Evolutionary conservation across 2,113 vertebrate species (phyloP), one percentile per base, ranked within the genome.

Genomic region (Neolamprologus kungweensis): DNA sequence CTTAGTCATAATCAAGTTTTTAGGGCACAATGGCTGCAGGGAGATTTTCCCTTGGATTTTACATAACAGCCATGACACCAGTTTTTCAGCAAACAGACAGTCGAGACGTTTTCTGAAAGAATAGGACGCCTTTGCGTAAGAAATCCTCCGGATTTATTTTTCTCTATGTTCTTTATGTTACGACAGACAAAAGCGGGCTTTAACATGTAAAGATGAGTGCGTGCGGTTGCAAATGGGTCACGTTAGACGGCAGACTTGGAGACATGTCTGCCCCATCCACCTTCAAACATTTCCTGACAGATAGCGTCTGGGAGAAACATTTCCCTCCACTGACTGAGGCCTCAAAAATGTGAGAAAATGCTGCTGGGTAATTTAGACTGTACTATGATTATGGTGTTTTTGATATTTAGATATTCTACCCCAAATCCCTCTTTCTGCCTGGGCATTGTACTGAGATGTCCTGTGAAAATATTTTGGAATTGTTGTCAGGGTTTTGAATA

Each of bases 291-390:
- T 40, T 91, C 81, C 91, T 91, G 93, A 92, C 94, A 94, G 89
- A 91, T 92, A 87, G 81, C 11, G 90, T 88, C 91, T 85, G 89
- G 83, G 87, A 94, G 89, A 94, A 94, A 83, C 86, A 87, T 94
- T 94, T 89, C 85, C 92, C 87, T 82, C 57, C 40, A n/a, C 86
- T 28, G 87, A 92, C 93, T 91, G 11, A 92, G 90, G 89, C 94
- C 95, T 96, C 87, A 96, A 95, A 93, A 94, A 96, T 95, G 93
- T 93, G 92, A 94, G 91, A 93, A 95, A 95, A 93, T 84, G 91
- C 94, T 95, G 88, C 91, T 88, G 93, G 93, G 92, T 94, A 92
- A 95, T 95, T 95, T 94, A 84, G 93, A 89, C 94, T 80, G 81
- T 51, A 85, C 91, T 88, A 82, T 95, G 90, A 95, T 96, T 95